These are phyloP conservation scores for Pissodes strobi DNA, from an alignment of 1,140 invertebrate genomes.

Conservation along the genomic window DNA sequence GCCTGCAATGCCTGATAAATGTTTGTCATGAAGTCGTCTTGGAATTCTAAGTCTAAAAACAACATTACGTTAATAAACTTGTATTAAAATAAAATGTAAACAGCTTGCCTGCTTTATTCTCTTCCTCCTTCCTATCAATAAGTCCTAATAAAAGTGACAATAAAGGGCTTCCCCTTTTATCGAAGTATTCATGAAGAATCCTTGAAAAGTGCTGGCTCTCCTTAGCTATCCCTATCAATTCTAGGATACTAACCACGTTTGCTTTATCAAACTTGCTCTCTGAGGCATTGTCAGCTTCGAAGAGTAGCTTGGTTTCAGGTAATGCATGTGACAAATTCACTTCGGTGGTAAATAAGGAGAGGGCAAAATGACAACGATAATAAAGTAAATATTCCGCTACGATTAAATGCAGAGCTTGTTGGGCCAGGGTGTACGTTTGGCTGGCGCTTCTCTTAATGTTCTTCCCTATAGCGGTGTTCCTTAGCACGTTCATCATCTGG, in stretches of 20 bases:
- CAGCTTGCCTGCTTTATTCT: too few species aligned
- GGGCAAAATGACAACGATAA: conserved; percentile 61
- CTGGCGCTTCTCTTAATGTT: conserved; percentile 30
- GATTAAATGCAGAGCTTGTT: conserved; percentile 62
- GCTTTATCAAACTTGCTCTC: conserved; percentile 26
- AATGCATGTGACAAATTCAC: conserved; percentile 54
- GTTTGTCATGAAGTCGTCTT: conserved; percentile 27
- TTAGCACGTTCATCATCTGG: conserved; percentile 61
- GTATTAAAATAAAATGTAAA: too few species aligned
- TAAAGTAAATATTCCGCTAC: conserved; percentile 62
- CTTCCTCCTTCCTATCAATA: background rate
- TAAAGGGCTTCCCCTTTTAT: conserved; percentile 15
- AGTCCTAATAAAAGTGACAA: conserved; percentile 32
- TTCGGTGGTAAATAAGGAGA: conserved; percentile 63
- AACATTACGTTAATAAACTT: too few species aligned
- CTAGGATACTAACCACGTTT: conserved; percentile 39
- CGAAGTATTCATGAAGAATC: conserved; percentile 33
- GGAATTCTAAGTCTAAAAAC: conserved; percentile 4
- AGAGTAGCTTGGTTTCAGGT: conserved; percentile 32
- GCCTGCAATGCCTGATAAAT: background rate
- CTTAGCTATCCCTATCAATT: conserved; percentile 41
- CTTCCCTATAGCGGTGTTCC: conserved; percentile 52
- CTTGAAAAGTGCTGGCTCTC: conserved; percentile 20
- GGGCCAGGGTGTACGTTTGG: conserved; percentile 52
- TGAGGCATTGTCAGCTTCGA: conserved; percentile 1